phyloP scores from a whole-genome alignment of 2,888 invertebrate species.

The Callyntrura sp. region DNA sequence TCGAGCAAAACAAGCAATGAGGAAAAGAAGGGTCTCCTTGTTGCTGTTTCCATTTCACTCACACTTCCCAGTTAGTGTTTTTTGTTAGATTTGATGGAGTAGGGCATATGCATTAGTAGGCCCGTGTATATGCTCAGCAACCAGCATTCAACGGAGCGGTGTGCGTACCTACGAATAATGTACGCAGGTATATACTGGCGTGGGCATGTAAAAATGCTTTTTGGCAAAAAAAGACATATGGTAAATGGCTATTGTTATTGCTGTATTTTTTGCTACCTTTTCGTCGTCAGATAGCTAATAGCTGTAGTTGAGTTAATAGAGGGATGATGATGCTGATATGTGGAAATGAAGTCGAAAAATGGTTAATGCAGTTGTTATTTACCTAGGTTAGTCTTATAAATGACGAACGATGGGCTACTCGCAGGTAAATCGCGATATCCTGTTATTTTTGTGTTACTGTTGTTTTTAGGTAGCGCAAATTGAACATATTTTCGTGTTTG shows the following conservation, averaged over 20 bases:
- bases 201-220: neutral
- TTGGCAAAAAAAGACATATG: conserved; percentile 15
- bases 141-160: no score
- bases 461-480: neutral
- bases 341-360: neutral
- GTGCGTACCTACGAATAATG: neutral
- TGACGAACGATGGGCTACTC: neutral
- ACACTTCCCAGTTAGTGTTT: no score
- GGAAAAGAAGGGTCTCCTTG: neutral
- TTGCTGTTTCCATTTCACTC: conserved; percentile 17
- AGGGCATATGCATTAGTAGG: neutral
- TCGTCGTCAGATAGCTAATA: conserved; percentile 21
- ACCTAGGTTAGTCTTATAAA: conserved; percentile 63
- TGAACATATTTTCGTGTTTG: conserved; percentile 11
- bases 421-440: neutral
- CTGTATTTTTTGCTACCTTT: neutral
- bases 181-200: neutral
- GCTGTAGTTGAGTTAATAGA: neutral
- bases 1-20: neutral
- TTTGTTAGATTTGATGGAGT: no score
- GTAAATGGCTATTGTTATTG: conserved; percentile 1
- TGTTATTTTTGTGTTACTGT: conserved; percentile 20
- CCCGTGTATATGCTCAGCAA: neutral
- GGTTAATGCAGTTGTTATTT: conserved; percentile 55
- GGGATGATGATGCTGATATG: neutral